Evolutionary conservation across 2,113 vertebrate species (phyloP).

Genomic region (Orycteropus afer): DNA sequence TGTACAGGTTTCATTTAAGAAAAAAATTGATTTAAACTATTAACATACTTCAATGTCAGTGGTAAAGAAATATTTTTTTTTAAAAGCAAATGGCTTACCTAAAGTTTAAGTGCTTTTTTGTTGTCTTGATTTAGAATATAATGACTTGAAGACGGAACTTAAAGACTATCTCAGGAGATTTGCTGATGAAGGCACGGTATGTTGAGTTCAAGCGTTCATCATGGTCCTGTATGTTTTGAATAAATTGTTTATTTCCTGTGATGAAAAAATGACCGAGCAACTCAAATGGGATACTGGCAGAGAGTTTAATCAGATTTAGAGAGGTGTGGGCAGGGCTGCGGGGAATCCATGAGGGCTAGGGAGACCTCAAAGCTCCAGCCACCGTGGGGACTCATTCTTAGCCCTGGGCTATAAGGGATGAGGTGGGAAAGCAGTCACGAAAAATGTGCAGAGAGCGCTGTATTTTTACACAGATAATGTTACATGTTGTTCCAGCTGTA

Average conservation of each 20-base stretch:
- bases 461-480: too few species aligned
- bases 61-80: constrained; percentile 35
- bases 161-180: constrained; percentile 92
- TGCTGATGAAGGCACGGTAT: constrained; percentile 95
- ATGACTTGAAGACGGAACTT: constrained; percentile 93
- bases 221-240: constrained; percentile 1
- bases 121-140: constrained; percentile 89
- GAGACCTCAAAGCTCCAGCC: background rate
- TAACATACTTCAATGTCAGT: background rate
- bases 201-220: constrained; percentile 55
- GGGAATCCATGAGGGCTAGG: background rate
- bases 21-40: background rate
- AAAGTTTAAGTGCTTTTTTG: background rate
- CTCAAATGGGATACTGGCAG: background rate
- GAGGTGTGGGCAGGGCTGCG: background rate
- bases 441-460: too few species aligned
- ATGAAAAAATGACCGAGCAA: background rate
- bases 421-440: accelerated
- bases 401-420: accelerated
- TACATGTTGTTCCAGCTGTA: too few species aligned
- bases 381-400: background rate
- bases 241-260: constrained; percentile 30
- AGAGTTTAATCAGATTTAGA: background rate
- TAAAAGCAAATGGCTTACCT: background rate
- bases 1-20: constrained; percentile 11